phyloP scores from a whole-genome alignment of 2,797 vertebrate genomes.

The Channallabes apus region DNA sequence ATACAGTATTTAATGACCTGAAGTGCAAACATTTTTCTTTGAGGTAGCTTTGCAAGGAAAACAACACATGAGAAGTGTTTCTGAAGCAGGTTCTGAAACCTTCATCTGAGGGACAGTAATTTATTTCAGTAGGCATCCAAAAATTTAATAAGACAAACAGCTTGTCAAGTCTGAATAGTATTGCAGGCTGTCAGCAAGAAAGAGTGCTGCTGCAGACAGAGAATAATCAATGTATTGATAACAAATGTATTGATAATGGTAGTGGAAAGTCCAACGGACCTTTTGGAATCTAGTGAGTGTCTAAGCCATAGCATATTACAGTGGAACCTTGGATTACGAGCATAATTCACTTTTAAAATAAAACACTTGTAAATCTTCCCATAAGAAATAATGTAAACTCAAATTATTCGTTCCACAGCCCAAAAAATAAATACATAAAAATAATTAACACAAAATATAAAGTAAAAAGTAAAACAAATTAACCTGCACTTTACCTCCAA shows the following conservation, averaged over 20 bases:
- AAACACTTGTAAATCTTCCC: too few species aligned
- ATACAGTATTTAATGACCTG: too few species aligned
- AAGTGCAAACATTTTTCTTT: too few species aligned
- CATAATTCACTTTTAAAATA: too few species aligned
- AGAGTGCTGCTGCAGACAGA: background rate
- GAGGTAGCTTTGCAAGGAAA: background rate
- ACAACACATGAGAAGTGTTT: slow-evolving; percentile 8
- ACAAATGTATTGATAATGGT: too few species aligned
- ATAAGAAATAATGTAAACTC: too few species aligned
- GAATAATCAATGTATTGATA: background rate
- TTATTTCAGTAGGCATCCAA: background rate
- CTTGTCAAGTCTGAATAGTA: background rate
- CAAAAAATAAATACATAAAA: too few species aligned
- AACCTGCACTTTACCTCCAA: too few species aligned
- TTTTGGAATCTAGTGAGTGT: background rate
- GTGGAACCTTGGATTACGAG: too few species aligned
- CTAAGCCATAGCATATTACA: background rate
- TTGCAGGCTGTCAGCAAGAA: background rate
- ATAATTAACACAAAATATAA: too few species aligned
- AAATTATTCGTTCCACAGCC: too few species aligned
- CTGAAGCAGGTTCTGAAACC: background rate
- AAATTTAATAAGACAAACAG: background rate
- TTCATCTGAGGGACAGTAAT: background rate
- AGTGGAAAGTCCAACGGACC: background rate
- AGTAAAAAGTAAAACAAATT: too few species aligned